Evolutionary conservation across 2,888 invertebrate genomes (phyloP), one percentile per base, ranked within the genome.

Genomic region (Beris chalybata): DNA sequence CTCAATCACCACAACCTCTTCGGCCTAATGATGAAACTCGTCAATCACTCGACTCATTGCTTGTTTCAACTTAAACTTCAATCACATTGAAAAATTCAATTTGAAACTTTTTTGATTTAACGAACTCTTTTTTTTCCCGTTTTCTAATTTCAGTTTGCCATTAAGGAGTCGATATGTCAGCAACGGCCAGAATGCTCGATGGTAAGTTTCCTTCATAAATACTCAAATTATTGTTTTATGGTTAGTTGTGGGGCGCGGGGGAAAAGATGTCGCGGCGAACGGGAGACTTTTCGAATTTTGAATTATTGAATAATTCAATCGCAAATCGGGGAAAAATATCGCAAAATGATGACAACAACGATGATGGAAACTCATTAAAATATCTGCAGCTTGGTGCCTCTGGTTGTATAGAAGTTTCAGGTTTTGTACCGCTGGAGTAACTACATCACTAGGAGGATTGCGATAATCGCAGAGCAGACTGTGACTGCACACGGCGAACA

Each of bases 181-280:
- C 72, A 73, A 65, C 71, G 71, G 43, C 70, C 74, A 6, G 74
- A 74, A 71, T 74, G 74, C 63, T 73, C 73, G 68, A 72, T 72
- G 73, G 74, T 74, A 67, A 74, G 74, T 73, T 67, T 50, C 22
- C 50, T 43, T 52, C 61, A 38, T 50, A 52, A 61, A 52, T 61
- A 59, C n/a, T 31, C 45, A 4, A 12, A 31, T 30, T 11, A 54
- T 9, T 13, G 13, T 56, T 38, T 43, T 32, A 43, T 15, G 55
- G 13, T 22, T 22, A 38, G 38, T 38, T 38, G 2, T 38, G 1
- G 1, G 22, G 22, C 3, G 22, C 22, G 5, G 11, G 48, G 6
- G n/a, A n/a, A 13, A 15, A n/a, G n/a, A 48, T 48, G 48, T 12
- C 3, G 11, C 9, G n/a, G 9, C 1, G 11, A 44, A n/a, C 2